Percentiles rank a stretch among this genome's conserved stretches.
Conservation (phyloP, 2,888 invertebrate species). For the Heliconius ismenius region DNA sequence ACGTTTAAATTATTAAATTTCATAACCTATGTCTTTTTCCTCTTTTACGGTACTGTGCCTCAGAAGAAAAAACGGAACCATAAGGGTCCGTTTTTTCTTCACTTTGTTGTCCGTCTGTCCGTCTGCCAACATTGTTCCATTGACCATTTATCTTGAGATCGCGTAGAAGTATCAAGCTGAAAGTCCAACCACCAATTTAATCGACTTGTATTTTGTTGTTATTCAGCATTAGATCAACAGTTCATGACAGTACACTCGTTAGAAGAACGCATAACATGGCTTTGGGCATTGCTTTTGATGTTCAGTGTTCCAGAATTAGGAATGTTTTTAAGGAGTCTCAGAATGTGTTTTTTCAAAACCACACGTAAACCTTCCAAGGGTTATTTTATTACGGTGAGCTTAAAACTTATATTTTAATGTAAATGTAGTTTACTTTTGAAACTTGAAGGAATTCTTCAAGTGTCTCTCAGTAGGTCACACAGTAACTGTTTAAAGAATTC, state of each 20-base stretch:
- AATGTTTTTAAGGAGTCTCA: slow-evolving; percentile 85
- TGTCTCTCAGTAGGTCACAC: background rate
- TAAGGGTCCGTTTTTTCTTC: too few relatives aligned
- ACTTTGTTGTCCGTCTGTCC: too few relatives aligned
- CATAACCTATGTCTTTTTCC: background rate
- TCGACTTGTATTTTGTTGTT: slow-evolving; percentile 2
- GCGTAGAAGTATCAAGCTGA: background rate
- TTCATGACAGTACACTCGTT: slow-evolving; percentile 83
- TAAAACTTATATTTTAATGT: slow-evolving; percentile 1
- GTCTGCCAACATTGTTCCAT: too few relatives aligned
- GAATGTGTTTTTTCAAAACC: slow-evolving; percentile 89
- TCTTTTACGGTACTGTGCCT: too few relatives aligned
- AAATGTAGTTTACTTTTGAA: background rate
- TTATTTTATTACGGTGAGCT: slow-evolving; percentile 82
- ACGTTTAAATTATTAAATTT: slow-evolving; percentile 32
- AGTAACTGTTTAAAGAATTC: background rate
- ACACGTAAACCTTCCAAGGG: slow-evolving; percentile 78
- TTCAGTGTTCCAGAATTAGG: slow-evolving; percentile 90
- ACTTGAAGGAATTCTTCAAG: background rate
- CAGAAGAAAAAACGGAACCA: too few relatives aligned
- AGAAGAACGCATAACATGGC: slow-evolving; percentile 87
- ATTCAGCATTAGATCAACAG: slow-evolving; percentile 82
- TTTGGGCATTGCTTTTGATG: slow-evolving; percentile 89
- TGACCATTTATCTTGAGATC: background rate
- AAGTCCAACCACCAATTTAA: background rate